Evolutionary conservation across 1,140 invertebrate genomes (phyloP), one percentile per base, ranked within the genome.

Genomic region (Drosophila mojavensis): DNA sequence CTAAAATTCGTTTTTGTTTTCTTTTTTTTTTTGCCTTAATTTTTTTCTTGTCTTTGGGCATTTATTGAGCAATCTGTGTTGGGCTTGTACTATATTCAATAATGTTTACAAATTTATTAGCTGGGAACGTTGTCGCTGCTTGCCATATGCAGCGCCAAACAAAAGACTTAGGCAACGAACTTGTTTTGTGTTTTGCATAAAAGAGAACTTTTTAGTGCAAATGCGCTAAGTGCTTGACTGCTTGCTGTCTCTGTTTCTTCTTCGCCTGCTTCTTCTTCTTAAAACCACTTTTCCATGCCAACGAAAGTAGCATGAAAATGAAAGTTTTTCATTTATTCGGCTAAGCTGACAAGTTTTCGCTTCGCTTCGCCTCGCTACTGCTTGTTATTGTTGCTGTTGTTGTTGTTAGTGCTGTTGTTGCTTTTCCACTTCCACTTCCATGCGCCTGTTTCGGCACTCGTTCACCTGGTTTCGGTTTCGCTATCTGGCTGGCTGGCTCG

Each of bases 111-210:
- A 88, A 84, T 88, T 88, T 88, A 89, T 89, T 81, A 78, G 82
- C 84, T 88, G 84, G 84, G 84, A 88, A 88, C 76, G 53, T 47
- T 62, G 60, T 10, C 20, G 30, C 33, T 20, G 24, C 36, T 48
- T 54, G 70, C 36, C 75, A 74, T 73, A 68, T 75, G 53, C 78
- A 65, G 56, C 39, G 47, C 36, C 6, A 88, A 81, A 91, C 83
- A 91, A 91, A 91, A 91, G 88, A 91, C 88, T 91, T 74, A 67
- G 62, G 88, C 83, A 91, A 81, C 88, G 74, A 91, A 91, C 88
- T 88, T 63, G 77, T 50, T 65, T 59, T 62, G 48, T 43, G 59
- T 62, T 51, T 48, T 10, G 17, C 43, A 17, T 4, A 36, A 50
- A 60, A 72, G 36, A 68, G 84, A 84, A 81, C 36, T 39, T 39